Base-by-base conservation (phyloP, 2,888 invertebrate species). In the Penaeus monodon region DNA sequence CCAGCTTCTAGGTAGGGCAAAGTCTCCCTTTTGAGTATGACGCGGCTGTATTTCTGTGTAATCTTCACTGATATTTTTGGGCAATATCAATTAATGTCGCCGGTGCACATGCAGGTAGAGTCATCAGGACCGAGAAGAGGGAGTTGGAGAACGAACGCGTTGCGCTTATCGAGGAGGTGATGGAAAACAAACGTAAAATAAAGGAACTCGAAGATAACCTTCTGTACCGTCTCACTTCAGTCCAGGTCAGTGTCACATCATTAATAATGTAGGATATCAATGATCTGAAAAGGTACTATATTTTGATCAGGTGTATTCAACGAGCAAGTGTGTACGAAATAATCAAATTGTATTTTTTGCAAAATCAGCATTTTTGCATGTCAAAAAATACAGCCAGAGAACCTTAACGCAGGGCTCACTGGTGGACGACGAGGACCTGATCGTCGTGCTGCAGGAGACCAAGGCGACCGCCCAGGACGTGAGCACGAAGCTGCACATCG, bases 131-230 rank as follows among this genome's bases (percentile, higher is more conserved):
- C 95, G 99, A 99, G 92, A 98, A 98, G 93, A 96, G 97, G 0
- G 99, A 99, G 92, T 93, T 99, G 88, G 99, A 99, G 93, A 96
- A 97, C 81, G 98, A 99, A 92, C 94, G 98, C 84, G 97, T 98
- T 0, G 96, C 96, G 14, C 93, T 99, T 17, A 96, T 99, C 92
- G 98, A 98, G 93, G 98, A 98, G 3, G 98, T 99, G 0, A 97
- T 98, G 95, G 96, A 96, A 91, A 99, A 99, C 93, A 98, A 98
- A 92, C 94, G 97, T 89, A 96, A 97, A 91, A 98, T 98, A 97
- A 97, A 99, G 92, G 97, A 98, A 92, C 93, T 99, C 24, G 99
- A 99, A 93, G 97, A 96, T 85, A 98, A 98, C 92, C 93, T 99
- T 81, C 93, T 99, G n/a, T 96, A 96, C 91, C 95, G 98, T 24